Evolutionary conservation across 2,888 invertebrate species (phyloP).

Genomic region (Lumbricus terrestris): DNA sequence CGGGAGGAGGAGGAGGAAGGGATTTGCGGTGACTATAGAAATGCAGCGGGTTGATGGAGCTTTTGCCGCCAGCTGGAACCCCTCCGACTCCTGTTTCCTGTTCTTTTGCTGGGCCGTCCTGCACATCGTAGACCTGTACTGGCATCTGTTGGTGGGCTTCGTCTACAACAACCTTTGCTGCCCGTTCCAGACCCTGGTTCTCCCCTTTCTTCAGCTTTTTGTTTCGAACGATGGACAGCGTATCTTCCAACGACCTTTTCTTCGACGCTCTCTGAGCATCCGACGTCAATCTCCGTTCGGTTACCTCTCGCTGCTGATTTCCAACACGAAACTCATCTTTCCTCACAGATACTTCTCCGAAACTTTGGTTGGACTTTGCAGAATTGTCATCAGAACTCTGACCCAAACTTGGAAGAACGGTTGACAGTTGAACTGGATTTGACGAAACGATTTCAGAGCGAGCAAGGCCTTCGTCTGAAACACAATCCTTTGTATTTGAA

Average conservation of each 20-base stretch:
- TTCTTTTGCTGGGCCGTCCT: background rate
- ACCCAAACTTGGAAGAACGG: background rate
- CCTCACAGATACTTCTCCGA: background rate
- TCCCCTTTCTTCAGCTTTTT: background rate
- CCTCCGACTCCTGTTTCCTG: background rate
- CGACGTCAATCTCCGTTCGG: background rate
- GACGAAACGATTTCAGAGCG: background rate
- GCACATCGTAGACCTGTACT: background rate
- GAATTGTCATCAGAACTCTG: background rate
- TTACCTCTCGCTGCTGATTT: background rate
- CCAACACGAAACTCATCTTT: background rate
- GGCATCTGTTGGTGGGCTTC: background rate
- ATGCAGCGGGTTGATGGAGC: conserved; percentile 8
- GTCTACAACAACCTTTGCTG: background rate
- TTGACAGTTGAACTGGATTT: background rate
- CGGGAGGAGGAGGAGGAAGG: background rate
- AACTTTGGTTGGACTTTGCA: background rate
- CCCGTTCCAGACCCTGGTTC: background rate
- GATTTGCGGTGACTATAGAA: background rate
- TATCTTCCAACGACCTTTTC: background rate
- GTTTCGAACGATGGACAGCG: background rate
- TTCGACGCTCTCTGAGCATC: background rate
- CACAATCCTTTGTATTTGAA: background rate
- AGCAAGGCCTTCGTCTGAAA: background rate
- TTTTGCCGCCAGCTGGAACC: background rate